These are phyloP conservation scores for Melanotaenia pygmaea DNA, from an alignment of 2,797 vertebrate genomes.

Conservation along the genomic window DNA sequence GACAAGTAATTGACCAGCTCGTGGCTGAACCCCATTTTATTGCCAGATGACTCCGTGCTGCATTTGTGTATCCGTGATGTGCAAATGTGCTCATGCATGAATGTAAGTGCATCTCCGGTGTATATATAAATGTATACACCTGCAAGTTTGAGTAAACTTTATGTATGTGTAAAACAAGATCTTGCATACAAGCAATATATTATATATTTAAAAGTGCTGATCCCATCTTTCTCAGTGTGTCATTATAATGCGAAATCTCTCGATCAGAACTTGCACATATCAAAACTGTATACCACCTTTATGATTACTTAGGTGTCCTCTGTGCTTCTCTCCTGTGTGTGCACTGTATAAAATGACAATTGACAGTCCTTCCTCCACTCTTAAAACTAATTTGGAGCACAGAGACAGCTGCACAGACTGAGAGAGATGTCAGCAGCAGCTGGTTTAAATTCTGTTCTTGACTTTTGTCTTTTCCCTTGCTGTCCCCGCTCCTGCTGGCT, in stretches of 20 bases:
- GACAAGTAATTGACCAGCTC: conserved; percentile 76
- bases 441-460: conserved; percentile 81
- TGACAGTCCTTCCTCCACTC: conserved; percentile 43
- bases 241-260: conserved; percentile 6
- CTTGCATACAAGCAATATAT: not conserved
- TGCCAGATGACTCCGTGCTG: conserved; percentile 71
- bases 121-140: conserved; percentile 25
- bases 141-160: conserved; percentile 24
- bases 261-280: conserved; percentile 16
- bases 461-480: conserved; percentile 72
- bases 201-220: conserved; percentile 8
- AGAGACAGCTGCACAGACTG: conserved; percentile 44
- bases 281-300: conserved; percentile 21
- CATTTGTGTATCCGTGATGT: conserved; percentile 44
- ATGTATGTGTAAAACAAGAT: conserved; percentile 15
- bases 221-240: conserved; percentile 19
- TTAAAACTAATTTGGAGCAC: conserved; percentile 63
- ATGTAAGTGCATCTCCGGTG: conserved; percentile 24
- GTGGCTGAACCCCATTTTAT: conserved; percentile 74
- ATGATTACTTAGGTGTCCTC: conserved; percentile 14
- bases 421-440: conserved; percentile 64
- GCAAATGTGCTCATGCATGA: conserved; percentile 32
- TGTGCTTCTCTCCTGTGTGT: conserved; percentile 32
- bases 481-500: conserved; percentile 50
- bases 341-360: conserved; percentile 56